These are phyloP conservation scores for Opisthocomus hoazin DNA, from an alignment of 2,113 vertebrate genomes.

Conservation along the genomic window DNA sequence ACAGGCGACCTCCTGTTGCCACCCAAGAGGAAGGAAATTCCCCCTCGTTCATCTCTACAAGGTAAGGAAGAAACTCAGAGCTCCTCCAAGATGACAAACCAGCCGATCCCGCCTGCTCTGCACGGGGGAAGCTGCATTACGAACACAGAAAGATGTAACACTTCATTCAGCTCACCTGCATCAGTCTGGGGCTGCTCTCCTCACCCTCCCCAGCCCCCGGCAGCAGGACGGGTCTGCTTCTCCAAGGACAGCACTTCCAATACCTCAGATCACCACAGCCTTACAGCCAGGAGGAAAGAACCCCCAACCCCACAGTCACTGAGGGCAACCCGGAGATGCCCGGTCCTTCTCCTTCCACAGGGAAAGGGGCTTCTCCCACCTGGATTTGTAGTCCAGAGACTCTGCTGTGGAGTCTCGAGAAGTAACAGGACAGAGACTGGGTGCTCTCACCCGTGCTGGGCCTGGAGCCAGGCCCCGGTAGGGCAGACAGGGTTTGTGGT, in stretches of 20 bases:
- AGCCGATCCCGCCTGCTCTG: neutral
- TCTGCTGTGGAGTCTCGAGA: accelerated
- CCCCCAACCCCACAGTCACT: neutral
- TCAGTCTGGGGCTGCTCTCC: too few species aligned
- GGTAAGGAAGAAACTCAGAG: neutral
- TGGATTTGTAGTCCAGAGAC: neutral
- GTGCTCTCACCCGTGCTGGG: neutral
- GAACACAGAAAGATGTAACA: neutral
- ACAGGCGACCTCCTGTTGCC: neutral
- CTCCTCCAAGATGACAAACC: neutral
- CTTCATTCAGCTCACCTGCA: neutral
- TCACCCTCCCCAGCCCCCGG: neutral
- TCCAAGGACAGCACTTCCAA: neutral
- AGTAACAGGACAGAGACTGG: neutral
- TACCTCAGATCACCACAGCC: neutral
- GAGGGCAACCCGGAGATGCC: neutral
- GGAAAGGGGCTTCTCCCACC: neutral
- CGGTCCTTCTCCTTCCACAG: neutral
- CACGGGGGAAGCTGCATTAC: neutral
- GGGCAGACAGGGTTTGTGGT: too few species aligned
- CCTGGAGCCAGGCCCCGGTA: neutral
- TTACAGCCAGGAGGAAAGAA: neutral
- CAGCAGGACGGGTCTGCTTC: neutral
- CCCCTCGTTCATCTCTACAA: accelerated
- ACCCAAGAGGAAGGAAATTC: neutral